Base-by-base conservation (phyloP, 1,140 invertebrate species). In the Drosophila bifasciata region DNA sequence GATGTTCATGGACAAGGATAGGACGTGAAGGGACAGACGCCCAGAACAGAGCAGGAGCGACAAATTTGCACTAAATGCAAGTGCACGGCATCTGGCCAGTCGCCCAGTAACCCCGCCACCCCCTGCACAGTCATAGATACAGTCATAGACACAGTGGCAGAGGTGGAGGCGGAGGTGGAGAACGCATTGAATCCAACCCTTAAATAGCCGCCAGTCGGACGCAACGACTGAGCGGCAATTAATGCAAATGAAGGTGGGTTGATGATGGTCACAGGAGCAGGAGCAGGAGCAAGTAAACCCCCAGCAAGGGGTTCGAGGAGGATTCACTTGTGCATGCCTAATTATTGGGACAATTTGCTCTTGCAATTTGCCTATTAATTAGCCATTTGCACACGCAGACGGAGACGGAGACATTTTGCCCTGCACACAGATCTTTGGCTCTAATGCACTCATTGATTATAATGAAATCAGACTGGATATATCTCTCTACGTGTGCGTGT, bases 361-460 rank as follows among this genome's bases (percentile, higher is more conserved):
- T 76, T 59, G 69, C 70, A 83, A 88, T 83, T 88, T 86, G 83
- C 78, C 83, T 86, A 86, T 86, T 86, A 86, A 86, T 88, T 86
- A 86, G 83, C 74, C 51, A 77, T 70, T 59, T 61, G 51, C 53
- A 76, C 59, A 69, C 67, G 72, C 59, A 83, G 48, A 78, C 71
- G 60, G 59, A 28, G 70, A 63, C 56, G 46, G 16, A 70, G 48
- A 57, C 48, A 49, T 41, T 49, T 55, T 59, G 62, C 21, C 32
- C 40, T 85, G 76, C 28, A 46, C 28, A 46, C 49, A 17, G 58
- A 55, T 66, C 55, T 66, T 61, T 15, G 70, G 70, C 60, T 58
- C 70, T 86, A 86, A 85, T 85, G 81, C 81, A 85, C 81, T 85
- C 73, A 86, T 80, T 85, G 81, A 85, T 86, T 85, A 74, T 86